Conservation (phyloP, 2,797 vertebrate genomes). For the Eospalax fontanierii region DNA sequence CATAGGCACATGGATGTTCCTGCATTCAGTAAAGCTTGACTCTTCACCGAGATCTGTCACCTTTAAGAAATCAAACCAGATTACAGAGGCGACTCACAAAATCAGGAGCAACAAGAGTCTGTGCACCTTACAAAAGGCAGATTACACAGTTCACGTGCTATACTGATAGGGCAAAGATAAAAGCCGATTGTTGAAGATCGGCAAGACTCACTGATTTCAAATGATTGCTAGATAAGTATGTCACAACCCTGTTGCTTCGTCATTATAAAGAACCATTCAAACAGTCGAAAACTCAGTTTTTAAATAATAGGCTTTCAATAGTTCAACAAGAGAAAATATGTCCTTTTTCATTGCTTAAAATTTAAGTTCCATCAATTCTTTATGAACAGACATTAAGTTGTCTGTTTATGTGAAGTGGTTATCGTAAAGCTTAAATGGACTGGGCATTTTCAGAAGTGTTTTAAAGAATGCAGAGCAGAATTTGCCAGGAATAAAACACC, state of each 20-base stretch:
- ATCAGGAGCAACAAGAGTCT: slow-evolving; percentile 96
- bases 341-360: slow-evolving; percentile 53
- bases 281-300: slow-evolving; percentile 83
- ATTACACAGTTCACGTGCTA: slow-evolving; percentile 96
- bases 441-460: slow-evolving; percentile 69
- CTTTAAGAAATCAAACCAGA: slow-evolving; percentile 96
- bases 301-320: slow-evolving; percentile 70
- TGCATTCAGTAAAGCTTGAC: slow-evolving; percentile 88
- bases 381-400: slow-evolving; percentile 67
- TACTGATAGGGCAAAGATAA: slow-evolving; percentile 96
- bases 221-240: slow-evolving; percentile 92
- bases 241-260: slow-evolving; percentile 90
- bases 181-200: slow-evolving; percentile 95
- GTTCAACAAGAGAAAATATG: slow-evolving; percentile 59
- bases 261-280: slow-evolving; percentile 86
- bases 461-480: slow-evolving; percentile 61
- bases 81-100: slow-evolving; percentile 95
- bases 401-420: slow-evolving; percentile 52
- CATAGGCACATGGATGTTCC: slow-evolving; percentile 84
- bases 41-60: slow-evolving; percentile 94
- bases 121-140: slow-evolving; percentile 94
- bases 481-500: slow-evolving; percentile 69
- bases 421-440: slow-evolving; percentile 62
- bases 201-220: slow-evolving; percentile 93
- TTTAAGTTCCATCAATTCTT: slow-evolving; percentile 71